A percentile compares a stretch with the other conserved stretches of the same genome.
Conservation (phyloP, 2,113 vertebrate species). For the Shinisaurus crocodilurus region DNA sequence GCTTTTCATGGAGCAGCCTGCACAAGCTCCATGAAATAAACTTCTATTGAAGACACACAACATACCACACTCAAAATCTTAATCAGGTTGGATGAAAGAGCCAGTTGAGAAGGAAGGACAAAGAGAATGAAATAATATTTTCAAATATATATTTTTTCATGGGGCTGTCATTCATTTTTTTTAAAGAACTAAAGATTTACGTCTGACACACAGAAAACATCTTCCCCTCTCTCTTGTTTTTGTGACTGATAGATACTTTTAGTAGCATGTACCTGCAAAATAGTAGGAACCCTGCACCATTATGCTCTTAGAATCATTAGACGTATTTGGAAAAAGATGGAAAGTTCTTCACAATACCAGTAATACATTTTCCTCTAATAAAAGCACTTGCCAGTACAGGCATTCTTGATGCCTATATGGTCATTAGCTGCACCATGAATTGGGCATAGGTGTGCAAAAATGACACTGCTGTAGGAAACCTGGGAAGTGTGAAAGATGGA, state of each 20-base stretch:
- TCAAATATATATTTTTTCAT: slow-evolving; percentile 39
- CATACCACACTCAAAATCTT: slow-evolving; percentile 61
- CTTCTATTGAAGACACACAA: slow-evolving; percentile 44
- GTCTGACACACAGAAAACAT: slow-evolving; percentile 27
- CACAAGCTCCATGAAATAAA: slow-evolving; percentile 66
- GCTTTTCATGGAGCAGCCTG: slow-evolving; percentile 68
- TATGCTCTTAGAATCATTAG: neutral
- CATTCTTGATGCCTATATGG: neutral
- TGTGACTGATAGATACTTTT: slow-evolving; percentile 23
- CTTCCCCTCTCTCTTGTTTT: neutral
- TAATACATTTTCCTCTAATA: neutral
- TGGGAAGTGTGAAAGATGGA: neutral
- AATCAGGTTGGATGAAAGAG: slow-evolving; percentile 54
- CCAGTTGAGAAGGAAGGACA: neutral
- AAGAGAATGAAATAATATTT: slow-evolving; percentile 36
- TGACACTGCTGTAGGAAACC: neutral
- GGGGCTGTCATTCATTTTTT: slow-evolving; percentile 54
- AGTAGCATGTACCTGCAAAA: neutral
- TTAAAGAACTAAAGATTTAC: slow-evolving; percentile 27
- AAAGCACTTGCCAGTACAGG: neutral
- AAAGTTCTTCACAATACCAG: neutral
- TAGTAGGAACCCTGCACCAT: neutral
- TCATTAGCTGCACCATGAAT: neutral
- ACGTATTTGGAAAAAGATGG: neutral
- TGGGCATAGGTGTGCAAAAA: neutral